Evolutionary conservation across 2,113 vertebrate genomes (phyloP).

Genomic region (Ceuthmochares aereus): DNA sequence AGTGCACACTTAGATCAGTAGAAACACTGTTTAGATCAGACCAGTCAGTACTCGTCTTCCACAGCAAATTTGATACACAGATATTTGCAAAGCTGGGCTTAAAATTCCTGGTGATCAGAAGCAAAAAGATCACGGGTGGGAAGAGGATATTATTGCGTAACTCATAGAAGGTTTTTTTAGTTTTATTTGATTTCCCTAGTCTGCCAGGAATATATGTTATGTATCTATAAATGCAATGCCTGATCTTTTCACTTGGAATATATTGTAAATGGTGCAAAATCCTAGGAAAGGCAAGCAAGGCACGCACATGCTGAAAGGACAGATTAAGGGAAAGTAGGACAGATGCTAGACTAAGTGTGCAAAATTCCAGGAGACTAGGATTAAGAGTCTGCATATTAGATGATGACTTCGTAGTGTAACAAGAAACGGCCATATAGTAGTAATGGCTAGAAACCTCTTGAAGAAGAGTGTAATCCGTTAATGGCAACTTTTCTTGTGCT

Average conservation of each 20-base stretch:
- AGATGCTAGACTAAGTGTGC: not conserved
- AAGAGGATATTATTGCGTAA: not conserved
- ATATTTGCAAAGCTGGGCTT: not conserved
- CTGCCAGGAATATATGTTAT: not conserved
- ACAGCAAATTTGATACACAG: not conserved
- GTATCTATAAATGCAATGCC: not conserved
- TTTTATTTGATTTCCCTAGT: not conserved
- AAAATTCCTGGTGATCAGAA: not conserved
- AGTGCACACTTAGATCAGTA: not conserved
- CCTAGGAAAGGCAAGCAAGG: not conserved
- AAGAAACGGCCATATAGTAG: not conserved
- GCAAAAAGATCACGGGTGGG: not conserved
- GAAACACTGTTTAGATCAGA: not conserved
- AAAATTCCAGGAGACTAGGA: not conserved
- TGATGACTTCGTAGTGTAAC: not conserved
- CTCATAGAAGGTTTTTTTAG: not conserved
- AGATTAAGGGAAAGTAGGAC: not conserved
- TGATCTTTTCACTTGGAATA: not conserved
- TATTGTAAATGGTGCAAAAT: not conserved
- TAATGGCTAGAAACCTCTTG: not conserved
- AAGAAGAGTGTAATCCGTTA: rapidly evolving
- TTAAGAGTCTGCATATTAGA: not conserved
- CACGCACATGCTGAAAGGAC: not conserved
- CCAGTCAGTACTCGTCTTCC: rapidly evolving
- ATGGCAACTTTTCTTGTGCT: not conserved